Evolutionary conservation across 2,113 vertebrate genomes (phyloP).

Genomic region (Cyanocitta stelleri): DNA sequence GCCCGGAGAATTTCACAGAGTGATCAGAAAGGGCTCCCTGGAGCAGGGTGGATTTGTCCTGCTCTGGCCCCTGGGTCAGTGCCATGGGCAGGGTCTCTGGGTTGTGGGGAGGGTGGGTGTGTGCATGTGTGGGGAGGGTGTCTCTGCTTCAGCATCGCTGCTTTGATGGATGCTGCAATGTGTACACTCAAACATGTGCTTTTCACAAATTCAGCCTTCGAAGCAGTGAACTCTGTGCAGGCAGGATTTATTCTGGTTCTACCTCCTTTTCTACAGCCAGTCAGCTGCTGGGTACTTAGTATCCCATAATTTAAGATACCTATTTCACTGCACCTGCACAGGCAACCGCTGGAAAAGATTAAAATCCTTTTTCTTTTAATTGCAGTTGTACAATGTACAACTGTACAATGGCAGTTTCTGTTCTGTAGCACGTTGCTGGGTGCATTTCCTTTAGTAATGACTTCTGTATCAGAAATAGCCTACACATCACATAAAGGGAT

Average conservation of each 20-base stretch:
- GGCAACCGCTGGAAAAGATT: not conserved
- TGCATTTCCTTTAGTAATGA: not conserved
- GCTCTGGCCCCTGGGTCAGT: not conserved
- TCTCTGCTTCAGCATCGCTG: not conserved
- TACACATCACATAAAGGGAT: not conserved
- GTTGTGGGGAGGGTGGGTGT: rapidly evolving
- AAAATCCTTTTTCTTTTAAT: not conserved
- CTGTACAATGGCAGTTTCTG: not conserved
- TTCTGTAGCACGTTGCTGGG: not conserved
- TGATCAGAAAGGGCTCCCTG: not conserved
- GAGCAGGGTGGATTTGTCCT: not conserved
- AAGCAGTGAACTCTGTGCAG: not conserved
- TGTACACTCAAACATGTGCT: not conserved
- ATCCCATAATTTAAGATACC: not conserved
- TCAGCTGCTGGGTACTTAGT: not conserved
- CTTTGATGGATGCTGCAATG: not conserved
- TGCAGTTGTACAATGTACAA: not conserved
- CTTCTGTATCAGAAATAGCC: not conserved
- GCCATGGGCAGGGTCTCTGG: not conserved
- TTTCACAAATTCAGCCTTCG: not conserved
- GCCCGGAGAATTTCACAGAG: not conserved
- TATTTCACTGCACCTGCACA: not conserved
- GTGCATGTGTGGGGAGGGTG: not conserved
- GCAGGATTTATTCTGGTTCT: not conserved
- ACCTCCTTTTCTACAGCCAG: not conserved